Percentiles rank a stretch among this genome's conserved stretches.
phyloP scores from a whole-genome alignment of 2,888 invertebrate genomes.

The Tenthredo mesomela region DNA sequence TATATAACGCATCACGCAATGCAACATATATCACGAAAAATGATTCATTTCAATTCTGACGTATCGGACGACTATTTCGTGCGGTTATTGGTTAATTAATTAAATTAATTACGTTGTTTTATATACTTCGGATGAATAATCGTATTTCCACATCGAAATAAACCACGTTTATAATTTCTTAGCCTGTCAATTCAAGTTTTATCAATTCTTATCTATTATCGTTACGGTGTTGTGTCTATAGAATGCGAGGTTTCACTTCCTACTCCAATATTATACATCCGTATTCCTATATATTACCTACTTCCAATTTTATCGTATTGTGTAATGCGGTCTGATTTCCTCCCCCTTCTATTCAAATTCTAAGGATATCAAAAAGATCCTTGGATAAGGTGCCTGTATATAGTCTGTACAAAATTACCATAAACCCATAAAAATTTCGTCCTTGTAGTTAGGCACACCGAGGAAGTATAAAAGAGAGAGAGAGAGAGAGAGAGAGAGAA shows the following conservation, averaged over 20 bases:
- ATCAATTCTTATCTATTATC: slow-evolving; percentile 10
- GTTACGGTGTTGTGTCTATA: neutral
- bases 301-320: neutral
- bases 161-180: neutral
- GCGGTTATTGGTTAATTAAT: neutral
- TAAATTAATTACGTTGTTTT: neutral
- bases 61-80: neutral
- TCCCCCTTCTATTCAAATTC: neutral
- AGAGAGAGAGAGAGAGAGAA: no score
- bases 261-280: neutral
- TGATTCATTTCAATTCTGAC: neutral
- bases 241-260: slow-evolving; percentile 2
- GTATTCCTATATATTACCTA: neutral
- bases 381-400: no score
- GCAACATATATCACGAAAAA: neutral
- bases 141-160: neutral
- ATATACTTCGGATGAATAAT: neutral
- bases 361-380: no score
- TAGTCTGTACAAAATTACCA: neutral
- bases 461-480: neutral
- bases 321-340: neutral
- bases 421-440: neutral
- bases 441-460: neutral
- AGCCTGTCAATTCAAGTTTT: neutral
- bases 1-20: neutral